These are phyloP conservation scores for Erethizon dorsatum DNA, from an alignment of 2,797 vertebrate genomes.

Conservation along the genomic window DNA sequence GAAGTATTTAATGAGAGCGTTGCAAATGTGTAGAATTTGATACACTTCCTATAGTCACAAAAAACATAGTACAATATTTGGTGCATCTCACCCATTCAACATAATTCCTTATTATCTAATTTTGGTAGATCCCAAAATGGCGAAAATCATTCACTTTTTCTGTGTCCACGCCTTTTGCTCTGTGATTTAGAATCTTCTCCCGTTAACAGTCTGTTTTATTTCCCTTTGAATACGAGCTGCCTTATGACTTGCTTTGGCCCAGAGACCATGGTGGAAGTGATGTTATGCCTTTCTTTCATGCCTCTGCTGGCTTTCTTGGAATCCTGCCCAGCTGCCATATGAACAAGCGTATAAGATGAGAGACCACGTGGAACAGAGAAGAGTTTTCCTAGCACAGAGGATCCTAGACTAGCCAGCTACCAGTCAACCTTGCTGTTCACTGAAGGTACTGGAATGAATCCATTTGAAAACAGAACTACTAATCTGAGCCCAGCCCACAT, in stretches of 20 bases:
- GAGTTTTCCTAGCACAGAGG: neutral
- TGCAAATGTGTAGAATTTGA: fast-evolving
- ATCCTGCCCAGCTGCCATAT: neutral
- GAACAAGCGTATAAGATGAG: neutral
- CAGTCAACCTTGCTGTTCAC: neutral
- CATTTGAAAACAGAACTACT: neutral
- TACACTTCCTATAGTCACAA: neutral
- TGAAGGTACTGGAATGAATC: neutral
- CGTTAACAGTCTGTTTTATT: neutral
- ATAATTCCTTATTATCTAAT: neutral
- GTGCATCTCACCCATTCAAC: no score
- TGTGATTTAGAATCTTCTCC: neutral
- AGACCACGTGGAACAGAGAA: neutral
- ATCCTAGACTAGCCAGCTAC: neutral
- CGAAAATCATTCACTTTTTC: neutral
- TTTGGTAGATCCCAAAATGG: neutral
- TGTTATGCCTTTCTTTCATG: neutral
- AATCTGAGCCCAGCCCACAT: neutral
- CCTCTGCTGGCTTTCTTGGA: neutral
- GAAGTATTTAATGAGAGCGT: neutral
- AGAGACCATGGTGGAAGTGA: neutral
- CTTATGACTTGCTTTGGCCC: neutral
- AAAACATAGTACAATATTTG: neutral
- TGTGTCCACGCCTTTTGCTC: neutral
- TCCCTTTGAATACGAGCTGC: neutral